Evolutionary conservation across 2,797 vertebrate genomes (phyloP), one percentile per base, ranked within the genome.

Genomic region (Diglossa cyanea): DNA sequence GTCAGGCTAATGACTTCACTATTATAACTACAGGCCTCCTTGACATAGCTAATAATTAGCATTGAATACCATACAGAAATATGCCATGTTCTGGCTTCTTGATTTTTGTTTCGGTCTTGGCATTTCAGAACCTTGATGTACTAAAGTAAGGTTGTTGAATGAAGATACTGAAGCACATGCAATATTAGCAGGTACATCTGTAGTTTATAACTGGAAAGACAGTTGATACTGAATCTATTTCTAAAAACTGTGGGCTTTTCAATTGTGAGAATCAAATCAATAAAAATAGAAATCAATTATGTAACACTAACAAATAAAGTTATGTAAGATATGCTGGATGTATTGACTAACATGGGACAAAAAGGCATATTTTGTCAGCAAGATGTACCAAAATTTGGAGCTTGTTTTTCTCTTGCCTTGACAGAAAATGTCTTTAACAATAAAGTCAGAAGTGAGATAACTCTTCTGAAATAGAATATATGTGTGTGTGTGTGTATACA

Each of bases 51-150:
- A 96, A 96, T 95, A 96, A 98, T 98, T 97, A 97, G 86, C 76
- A 91, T 10, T 95, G 93, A 97, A 96, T 96, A 93, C 96, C 97
- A 96, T 92, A 94, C n/a, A 95, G 95, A 97, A 97, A 94, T 96
- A 95, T 87, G 94, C 73, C 82, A n/a, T 70, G 73, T 66, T 92
- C 73, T 89, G 72, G 79, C 78, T 93, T 97, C 93, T 89, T 90
- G 73, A 90, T 93, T 97, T 94, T 94, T 94, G 68, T 90, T 96
- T 96, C 83, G 82, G 84, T 95, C 55, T 83, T 95, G 89, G 92
- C 96, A 95, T 97, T 97, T 97, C 93, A 89, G 92, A 94, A 85
- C 72, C 39, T 31, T 19, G 40, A 73, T 57, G 67, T 54, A 71
- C 80, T 96, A 93, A 96, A 86, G 95, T 80, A 86, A 90, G 73